phyloP scores from a whole-genome alignment of 1,140 invertebrate genomes.

The Nasonia vitripennis region DNA sequence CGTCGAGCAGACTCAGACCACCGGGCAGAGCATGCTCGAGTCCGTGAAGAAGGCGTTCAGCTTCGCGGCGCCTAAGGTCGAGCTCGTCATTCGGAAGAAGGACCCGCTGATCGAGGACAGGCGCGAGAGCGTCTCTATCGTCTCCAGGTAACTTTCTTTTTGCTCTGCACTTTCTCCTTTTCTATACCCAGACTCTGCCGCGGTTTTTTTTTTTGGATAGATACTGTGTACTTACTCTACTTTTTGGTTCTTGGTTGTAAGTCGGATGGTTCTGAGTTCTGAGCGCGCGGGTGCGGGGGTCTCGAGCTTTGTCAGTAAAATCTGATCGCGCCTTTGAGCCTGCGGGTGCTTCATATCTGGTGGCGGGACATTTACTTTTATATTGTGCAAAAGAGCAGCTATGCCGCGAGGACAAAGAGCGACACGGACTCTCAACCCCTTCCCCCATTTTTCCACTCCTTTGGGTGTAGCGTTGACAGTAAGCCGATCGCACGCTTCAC shows the following conservation, averaged over 20 bases:
- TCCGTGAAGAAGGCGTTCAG: slow-evolving; percentile 80
- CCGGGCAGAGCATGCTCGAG: slow-evolving; percentile 76
- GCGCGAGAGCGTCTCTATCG: slow-evolving; percentile 73
- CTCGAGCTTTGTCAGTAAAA: no score
- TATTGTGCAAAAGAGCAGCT: background rate
- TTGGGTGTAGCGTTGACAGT: slow-evolving; percentile 1
- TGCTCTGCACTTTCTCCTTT: background rate
- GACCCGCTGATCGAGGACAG: slow-evolving; percentile 75
- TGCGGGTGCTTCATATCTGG: slow-evolving; percentile 36
- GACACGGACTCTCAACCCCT: background rate
- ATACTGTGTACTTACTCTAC: no score
- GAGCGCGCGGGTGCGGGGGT: background rate
- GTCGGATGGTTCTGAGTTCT: background rate
- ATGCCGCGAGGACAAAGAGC: background rate
- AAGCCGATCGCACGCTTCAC: no score
- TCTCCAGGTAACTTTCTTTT: slow-evolving; percentile 74
- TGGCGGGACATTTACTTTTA: slow-evolving; percentile 10
- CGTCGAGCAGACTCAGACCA: slow-evolving; percentile 75
- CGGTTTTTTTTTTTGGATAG: no score
- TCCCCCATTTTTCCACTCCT: background rate
- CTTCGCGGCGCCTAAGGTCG: slow-evolving; percentile 74
- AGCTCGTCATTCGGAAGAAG: slow-evolving; percentile 70
- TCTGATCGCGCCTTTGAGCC: background rate
- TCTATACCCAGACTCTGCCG: no score
- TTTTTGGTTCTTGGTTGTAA: background rate